Conservation (phyloP, 2,113 vertebrate species). For the Rhinopithecus roxellana region DNA sequence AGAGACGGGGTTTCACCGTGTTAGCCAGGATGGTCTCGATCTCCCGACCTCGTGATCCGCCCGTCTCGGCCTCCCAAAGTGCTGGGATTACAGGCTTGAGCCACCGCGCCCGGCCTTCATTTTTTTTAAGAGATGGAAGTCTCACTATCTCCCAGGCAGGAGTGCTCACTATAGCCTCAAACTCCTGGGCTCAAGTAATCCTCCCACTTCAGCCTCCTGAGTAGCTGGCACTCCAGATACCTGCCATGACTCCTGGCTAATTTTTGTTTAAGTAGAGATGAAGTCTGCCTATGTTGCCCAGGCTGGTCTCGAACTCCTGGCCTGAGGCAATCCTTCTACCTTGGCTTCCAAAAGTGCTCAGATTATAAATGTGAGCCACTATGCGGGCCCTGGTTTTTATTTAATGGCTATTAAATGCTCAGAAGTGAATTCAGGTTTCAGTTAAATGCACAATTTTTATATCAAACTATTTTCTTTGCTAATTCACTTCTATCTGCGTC, state of each 20-base stretch:
- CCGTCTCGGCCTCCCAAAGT: too few species aligned
- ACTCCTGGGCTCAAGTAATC: neutral
- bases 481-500: neutral
- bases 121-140: neutral
- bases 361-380: neutral
- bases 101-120: too few species aligned
- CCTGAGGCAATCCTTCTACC: neutral
- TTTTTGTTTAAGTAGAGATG: neutral
- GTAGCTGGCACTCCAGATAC: neutral
- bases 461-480: neutral
- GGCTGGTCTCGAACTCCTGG: neutral
- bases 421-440: neutral
- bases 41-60: too few species aligned
- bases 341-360: neutral
- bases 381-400: neutral
- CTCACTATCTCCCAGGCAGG: neutral
- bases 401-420: neutral
- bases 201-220: neutral
- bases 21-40: too few species aligned
- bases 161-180: neutral
- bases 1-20: too few species aligned
- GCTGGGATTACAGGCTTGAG: too few species aligned
- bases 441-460: neutral
- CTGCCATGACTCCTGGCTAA: neutral
- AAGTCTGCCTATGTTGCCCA: neutral